Evolutionary conservation across 2,888 invertebrate genomes (phyloP), one percentile per base, ranked within the genome.

Genomic region (Eupithecia subfuscata): DNA sequence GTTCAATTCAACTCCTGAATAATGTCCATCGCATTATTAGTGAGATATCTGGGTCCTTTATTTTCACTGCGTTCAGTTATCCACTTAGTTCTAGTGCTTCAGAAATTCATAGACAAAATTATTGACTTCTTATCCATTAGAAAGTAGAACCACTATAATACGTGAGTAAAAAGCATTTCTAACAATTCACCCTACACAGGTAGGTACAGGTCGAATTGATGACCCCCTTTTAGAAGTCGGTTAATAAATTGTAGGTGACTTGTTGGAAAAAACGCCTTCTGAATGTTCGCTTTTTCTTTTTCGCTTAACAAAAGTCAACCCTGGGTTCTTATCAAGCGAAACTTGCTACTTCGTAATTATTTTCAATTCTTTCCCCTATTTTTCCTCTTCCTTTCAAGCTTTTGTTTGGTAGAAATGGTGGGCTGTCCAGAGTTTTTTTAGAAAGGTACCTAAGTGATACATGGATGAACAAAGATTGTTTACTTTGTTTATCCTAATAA

Each of bases 261-360:
- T 65, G 68, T 76, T 73, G 72, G 72, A 73, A 64, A 75, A 82
- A 84, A 84, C 82, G 83, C 83, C 52, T 87, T 84, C 82, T 84
- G 85, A 87, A 83, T 79, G 79, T 83, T 82, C 75, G 43, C 40
- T 74, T 77, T 84, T 81, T 79, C 79, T 82, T 82, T 82, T 81
- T 81, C 82, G 80, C 84, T 85, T 87, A 84, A 89, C 87, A 89
- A 88, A 89, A 88, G 86, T 87, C 88, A 79, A 82, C 82, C 82
- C 78, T 80, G 75, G 81, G 86, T 85, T 88, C 89, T 90, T 91
- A 90, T 91, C 91, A 86, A 85, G 84, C 81, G 85, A 85, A 89
- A 89, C 89, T 91, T 88, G 86, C 85, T 84, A 78, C 84, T 79
- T 76, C 80, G 89, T 91, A 91, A 92, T 91, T 91, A 91, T 91